phyloP scores from a whole-genome alignment of 2,888 invertebrate genomes.

The Parelbella ahira region DNA sequence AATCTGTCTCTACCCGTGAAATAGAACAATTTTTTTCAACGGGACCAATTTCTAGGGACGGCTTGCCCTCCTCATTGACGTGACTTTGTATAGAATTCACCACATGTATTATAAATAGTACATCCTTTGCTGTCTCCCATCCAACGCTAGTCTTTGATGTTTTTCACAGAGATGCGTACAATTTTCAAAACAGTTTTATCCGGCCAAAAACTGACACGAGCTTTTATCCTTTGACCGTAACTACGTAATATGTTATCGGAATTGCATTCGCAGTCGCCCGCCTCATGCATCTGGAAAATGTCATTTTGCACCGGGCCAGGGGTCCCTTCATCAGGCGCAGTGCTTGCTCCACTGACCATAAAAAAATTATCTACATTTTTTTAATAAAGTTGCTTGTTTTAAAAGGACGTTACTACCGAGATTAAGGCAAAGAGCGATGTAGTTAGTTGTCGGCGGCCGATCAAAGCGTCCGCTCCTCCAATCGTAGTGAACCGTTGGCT shows the following conservation, averaged over 20 bases:
- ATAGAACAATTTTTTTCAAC: too few species aligned
- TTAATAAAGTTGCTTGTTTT: constrained; percentile 80
- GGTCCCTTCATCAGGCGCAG: constrained; percentile 42
- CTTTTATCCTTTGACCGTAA: constrained; percentile 63
- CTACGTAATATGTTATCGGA: constrained; percentile 49
- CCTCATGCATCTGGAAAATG: constrained; percentile 49
- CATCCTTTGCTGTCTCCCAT: not conserved
- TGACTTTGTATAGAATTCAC: too few species aligned
- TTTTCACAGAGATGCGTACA: constrained; percentile 51
- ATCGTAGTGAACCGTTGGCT: constrained; percentile 43
- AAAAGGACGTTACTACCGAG: constrained; percentile 79
- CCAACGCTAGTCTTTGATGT: constrained; percentile 45
- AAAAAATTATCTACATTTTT: constrained; percentile 72
- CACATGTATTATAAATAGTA: not conserved
- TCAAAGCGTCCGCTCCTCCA: constrained; percentile 66
- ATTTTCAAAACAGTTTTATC: constrained; percentile 48
- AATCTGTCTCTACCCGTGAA: too few species aligned
- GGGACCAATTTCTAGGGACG: too few species aligned
- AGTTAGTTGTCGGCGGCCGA: constrained; percentile 75
- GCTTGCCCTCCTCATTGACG: too few species aligned
- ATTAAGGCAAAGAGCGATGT: constrained; percentile 77
- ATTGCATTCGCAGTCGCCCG: constrained; percentile 52
- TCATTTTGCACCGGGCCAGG: constrained; percentile 38
- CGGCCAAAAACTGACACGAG: constrained; percentile 40
- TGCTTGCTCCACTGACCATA: constrained; percentile 65